Base-by-base conservation (phyloP, 2,888 invertebrate genomes). In the Tipula helvola region DNA sequence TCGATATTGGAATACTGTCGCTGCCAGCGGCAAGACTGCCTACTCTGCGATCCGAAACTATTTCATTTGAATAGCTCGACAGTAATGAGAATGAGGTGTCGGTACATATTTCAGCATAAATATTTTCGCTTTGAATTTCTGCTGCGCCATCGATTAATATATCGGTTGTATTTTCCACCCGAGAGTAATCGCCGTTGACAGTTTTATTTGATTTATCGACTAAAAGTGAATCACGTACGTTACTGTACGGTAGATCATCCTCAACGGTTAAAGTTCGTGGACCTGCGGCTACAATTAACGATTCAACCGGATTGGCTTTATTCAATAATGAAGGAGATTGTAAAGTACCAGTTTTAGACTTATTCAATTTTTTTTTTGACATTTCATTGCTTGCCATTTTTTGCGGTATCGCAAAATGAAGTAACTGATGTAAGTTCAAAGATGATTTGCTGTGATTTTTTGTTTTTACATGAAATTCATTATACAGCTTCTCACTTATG, bases 401-500 rank as follows among this genome's bases (percentile, higher is more conserved):
- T 87, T 91, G 91, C 0, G 92, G 91, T 87, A 90, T 87, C 18
- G 91, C 90, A 87, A 92, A 91, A 87, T 91, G 91, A 0, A 91
- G 87, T 87, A 92, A 87, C 87, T 91, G 91, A 87, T 91, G 92
- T 85, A 94, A 90, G 89, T 94, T 94, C 1, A 94, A 94, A 0
- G 94, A 94, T 3, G 94, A 94, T 90, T 94, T 94, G 89, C 94
- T 94, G 3, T 94, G 92, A 88, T 93, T 92, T 89, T 95, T 94
- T 5, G 95, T 95, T 91, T 95, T 95, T 0, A 95, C 95, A 88
- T 95, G 95, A 89, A 95, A 95, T 90, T 95, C 95, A 3, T 94
- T 94, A 90, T 94, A 95, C 41, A 95, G 91, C 89, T 95, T 94
- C 88, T 95, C 94, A 13, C 95, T 95, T 71, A 95, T 95, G 88